phyloP scores from a whole-genome alignment of 2,888 invertebrate genomes.

The Sinopyrophorus schimmeli region DNA sequence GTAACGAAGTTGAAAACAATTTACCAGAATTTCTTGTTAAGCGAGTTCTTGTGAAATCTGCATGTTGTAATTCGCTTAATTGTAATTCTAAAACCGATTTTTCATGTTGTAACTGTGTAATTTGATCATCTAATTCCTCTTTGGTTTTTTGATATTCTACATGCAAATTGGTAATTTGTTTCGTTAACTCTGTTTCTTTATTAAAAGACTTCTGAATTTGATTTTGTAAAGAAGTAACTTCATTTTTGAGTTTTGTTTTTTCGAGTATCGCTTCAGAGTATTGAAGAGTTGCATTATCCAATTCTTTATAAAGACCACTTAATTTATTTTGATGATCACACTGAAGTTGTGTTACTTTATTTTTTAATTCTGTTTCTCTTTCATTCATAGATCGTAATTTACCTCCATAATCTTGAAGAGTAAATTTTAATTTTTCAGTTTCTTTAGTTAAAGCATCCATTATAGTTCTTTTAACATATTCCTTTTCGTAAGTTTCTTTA shows the following conservation, averaged over 20 bases:
- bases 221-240: constrained; percentile 68
- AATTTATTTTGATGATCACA: constrained; percentile 57
- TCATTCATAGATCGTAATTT: constrained; percentile 48
- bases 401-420: constrained; percentile 54
- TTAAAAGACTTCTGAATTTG: constrained; percentile 63
- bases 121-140: constrained; percentile 44
- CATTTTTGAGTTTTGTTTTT: constrained; percentile 72
- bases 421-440: constrained; percentile 53
- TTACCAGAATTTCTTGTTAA: constrained; percentile 44
- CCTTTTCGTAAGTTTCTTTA: constrained; percentile 59
- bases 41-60: constrained; percentile 51
- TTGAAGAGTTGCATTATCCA: constrained; percentile 73
- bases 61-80: constrained; percentile 46
- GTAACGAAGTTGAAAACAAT: constrained; percentile 30
- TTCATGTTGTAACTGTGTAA: constrained; percentile 56
- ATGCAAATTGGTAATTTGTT: constrained; percentile 50
- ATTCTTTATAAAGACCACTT: constrained; percentile 62
- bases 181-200: constrained; percentile 56
- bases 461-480: constrained; percentile 61
- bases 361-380: constrained; percentile 42
- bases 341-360: constrained; percentile 49
- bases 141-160: constrained; percentile 46
- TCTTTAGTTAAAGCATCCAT: constrained; percentile 59
- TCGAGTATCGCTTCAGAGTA: constrained; percentile 75
- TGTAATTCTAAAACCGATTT: constrained; percentile 55